Base-by-base conservation (phyloP, 2,797 vertebrate species). In the Mallotus villosus region DNA sequence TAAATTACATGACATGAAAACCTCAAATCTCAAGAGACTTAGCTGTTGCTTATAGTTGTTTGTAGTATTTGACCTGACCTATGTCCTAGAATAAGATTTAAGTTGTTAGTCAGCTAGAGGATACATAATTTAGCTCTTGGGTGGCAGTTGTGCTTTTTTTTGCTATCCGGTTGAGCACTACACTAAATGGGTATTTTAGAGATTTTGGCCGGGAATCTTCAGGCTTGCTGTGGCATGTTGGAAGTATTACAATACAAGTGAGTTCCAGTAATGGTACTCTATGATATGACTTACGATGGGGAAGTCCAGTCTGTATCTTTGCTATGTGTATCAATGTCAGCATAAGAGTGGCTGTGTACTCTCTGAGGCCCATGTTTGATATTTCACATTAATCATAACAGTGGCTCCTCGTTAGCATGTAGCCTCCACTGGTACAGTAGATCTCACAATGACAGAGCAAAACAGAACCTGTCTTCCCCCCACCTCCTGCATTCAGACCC, bases 401-500 rank as follows among this genome's bases (percentile, higher is more conserved):
- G 16, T n/a, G 19, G 16, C 51, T n/a, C 51, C 51, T 17, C 7
- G 19, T 55, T n/a, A 55, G 11, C 41, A 46, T 12, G 1, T 46
- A 46, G 41, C 41, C 41, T 46, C 1, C 12, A 19, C 67, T 75
- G 74, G 73, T 76, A 58, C 73, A 78, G 75, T 86, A 49, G 87
- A 86, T 87, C 81, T 79, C 83, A 83, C 79, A 85, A 87, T 84
- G 75, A 74, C 75, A 49, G 74, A 62, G 68, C 69, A 73, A 74
- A 67, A 62, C 62, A 5, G 41, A 71, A 0, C 71, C 51, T 6
- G 16, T n/a, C 51, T 55, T n/a, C 19, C 51, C 27, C 12, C 51
- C 51, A 5, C 51, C 19, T 55, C 21, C 64, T 80, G 6, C 4
- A 78, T 79, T 74, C 65, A 82, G 73, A 78, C 61, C 63, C 57